Evolutionary conservation across 2,113 vertebrate genomes (phyloP).

Genomic region (Anoura caudifer): DNA sequence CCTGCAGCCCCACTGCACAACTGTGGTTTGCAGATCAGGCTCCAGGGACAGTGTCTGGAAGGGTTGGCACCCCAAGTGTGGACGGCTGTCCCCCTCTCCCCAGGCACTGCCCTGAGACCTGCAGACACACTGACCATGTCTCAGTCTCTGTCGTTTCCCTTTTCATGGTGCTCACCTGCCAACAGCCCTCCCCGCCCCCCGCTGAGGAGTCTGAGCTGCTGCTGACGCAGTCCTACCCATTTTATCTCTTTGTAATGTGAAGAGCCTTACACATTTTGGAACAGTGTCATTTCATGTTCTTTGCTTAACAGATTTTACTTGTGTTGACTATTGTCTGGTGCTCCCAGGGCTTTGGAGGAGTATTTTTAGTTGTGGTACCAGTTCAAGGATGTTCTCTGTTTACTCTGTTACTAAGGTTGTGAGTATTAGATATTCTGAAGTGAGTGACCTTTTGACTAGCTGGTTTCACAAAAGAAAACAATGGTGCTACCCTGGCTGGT

Average conservation of each 20-base stretch:
- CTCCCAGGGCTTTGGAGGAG: background rate
- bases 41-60: background rate
- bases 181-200: background rate
- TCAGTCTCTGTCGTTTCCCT: background rate
- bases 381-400: background rate
- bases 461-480: background rate
- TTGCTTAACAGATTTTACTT: too few relatives aligned
- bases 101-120: background rate
- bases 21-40: background rate
- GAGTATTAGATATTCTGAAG: background rate
- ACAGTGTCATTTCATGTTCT: too few relatives aligned
- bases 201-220: background rate
- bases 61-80: background rate
- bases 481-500: background rate
- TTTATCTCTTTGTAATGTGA: background rate
- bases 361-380: background rate
- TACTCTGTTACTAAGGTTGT: background rate
- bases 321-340: background rate
- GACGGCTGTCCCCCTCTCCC: background rate
- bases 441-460: background rate
- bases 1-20: background rate
- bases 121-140: too few relatives aligned
- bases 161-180: background rate
- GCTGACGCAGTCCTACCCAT: rapidly evolving
- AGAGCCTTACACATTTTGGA: background rate